These are phyloP conservation scores for Orthonevra nobilis DNA, from an alignment of 2,888 invertebrate species.

Conservation along the genomic window DNA sequence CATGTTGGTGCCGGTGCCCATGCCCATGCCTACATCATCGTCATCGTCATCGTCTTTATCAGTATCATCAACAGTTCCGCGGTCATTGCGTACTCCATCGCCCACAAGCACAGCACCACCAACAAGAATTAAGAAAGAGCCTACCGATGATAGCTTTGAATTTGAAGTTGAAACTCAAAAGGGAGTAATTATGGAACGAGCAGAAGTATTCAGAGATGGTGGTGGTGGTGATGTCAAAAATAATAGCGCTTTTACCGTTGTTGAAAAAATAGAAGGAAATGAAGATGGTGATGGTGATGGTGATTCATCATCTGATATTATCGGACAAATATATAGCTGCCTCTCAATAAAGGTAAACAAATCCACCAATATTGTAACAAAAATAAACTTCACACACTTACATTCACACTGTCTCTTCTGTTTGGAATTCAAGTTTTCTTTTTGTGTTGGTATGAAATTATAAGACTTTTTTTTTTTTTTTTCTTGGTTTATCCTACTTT, in stretches of 20 bases:
- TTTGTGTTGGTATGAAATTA: neutral
- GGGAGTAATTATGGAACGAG: conserved; percentile 33
- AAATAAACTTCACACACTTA: conserved; percentile 33
- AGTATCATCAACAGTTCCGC: neutral
- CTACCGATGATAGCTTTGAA: conserved; percentile 4
- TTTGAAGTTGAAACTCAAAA: conserved; percentile 18
- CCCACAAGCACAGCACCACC: conserved; percentile 24
- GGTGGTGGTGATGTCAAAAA: conserved; percentile 39
- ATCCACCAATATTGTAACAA: conserved; percentile 68
- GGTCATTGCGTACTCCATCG: conserved; percentile 14
- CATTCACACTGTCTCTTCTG: too few species aligned
- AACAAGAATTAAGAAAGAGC: conserved; percentile 43
- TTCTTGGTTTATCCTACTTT: too few species aligned
- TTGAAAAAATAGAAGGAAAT: conserved; percentile 62
- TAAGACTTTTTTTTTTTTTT: neutral
- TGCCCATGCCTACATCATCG: conserved; percentile 5
- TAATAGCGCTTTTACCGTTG: conserved; percentile 35
- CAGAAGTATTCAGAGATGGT: conserved; percentile 7
- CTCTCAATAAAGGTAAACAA: conserved; percentile 87
- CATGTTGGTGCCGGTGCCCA: conserved; percentile 7
- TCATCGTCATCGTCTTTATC: conserved; percentile 5
- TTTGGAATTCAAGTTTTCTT: conserved; percentile 6
- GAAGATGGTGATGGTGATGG: conserved; percentile 71
- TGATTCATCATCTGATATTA: conserved; percentile 80
- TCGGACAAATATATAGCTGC: conserved; percentile 87